Conservation (phyloP, 1,140 invertebrate species). For the Tetraneura akinire region DNA sequence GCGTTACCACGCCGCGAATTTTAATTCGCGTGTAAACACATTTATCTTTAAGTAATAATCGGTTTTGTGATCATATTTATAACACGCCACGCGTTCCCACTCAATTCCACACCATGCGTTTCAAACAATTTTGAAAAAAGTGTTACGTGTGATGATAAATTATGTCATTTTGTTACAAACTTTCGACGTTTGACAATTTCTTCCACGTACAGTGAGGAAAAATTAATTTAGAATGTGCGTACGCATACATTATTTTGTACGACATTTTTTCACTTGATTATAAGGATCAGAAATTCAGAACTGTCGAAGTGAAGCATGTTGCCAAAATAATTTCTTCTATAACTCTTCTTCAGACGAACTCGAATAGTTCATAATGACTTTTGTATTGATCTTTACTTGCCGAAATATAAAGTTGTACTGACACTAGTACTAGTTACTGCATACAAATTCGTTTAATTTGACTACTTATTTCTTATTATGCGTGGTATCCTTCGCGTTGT, state of each 20-base stretch:
- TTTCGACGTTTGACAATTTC: neutral
- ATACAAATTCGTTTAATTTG: too few relatives aligned
- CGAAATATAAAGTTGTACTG: too few relatives aligned
- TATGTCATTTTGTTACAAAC: neutral
- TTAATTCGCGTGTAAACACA: neutral
- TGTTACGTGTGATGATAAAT: too few relatives aligned
- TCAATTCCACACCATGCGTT: neutral
- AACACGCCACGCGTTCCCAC: neutral
- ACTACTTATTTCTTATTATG: too few relatives aligned
- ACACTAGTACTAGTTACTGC: too few relatives aligned
- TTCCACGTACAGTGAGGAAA: neutral
- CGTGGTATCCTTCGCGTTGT: too few relatives aligned
- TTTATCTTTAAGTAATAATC: neutral
- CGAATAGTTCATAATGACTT: too few relatives aligned
- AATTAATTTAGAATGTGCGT: neutral
- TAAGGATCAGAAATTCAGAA: neutral
- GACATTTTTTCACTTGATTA: neutral
- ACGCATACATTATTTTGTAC: neutral
- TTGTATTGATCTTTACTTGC: too few relatives aligned
- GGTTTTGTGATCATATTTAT: conserved; percentile 2
- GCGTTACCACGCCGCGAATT: neutral
- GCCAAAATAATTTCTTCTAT: too few relatives aligned
- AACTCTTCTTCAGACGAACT: too few relatives aligned
- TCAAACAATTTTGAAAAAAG: conserved; percentile 8
- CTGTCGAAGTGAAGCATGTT: neutral